Base-by-base conservation (phyloP, 37 sponge, comb jelly and placozoan genomes). In the Agelas oroides region DNA sequence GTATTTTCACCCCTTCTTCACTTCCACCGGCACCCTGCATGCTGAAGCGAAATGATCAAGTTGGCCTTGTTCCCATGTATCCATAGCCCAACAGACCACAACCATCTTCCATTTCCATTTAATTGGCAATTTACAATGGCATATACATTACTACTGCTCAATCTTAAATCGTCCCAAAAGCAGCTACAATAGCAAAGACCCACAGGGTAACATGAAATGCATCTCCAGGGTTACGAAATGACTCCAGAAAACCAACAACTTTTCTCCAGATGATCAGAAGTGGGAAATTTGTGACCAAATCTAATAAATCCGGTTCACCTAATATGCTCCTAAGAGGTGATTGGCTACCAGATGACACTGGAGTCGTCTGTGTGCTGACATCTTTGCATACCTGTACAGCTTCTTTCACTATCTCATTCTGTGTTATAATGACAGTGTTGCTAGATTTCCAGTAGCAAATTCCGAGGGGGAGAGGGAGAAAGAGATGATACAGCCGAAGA, bases 391-490 rank as follows among this genome's bases (percentile, higher is more conserved):
- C 73, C 65, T 83, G 34, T 19, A 31, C 5, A 32, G 2, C 30
- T 39, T 52, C 73, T 30, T 13, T 46, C 40, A 2, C 40, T n/a
- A 5, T 5, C 23, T 20, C 73, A 71, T 2, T 23, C 37, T 71
- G 41, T 71, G 53, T 23, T 27, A n/a, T n/a, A n/a, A n/a, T n/a
- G 17, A 17, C 17, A 17, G 20, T 30, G 36, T 13, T 71, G 53
- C 53, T 21, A 13, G 57, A 54, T 23, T 89, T 84, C 0, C 80
- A 21, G 53, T 56, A 75, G 15, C 71, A 32, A 0, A 94, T 18
- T 25, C 54, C 69, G 23, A 94, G 52, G 19, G 94, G 94, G 5
- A 91, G 20, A 15, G 94, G 94, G 1, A 94, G 79, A 40, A 91
- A 94, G 34, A 87, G 13, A 53, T 94, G 94, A 65, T 90, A 87